Evolutionary conservation across 2,888 invertebrate species (phyloP), one percentile per base, ranked within the genome.

Genomic region (Frankliniella intonsa): DNA sequence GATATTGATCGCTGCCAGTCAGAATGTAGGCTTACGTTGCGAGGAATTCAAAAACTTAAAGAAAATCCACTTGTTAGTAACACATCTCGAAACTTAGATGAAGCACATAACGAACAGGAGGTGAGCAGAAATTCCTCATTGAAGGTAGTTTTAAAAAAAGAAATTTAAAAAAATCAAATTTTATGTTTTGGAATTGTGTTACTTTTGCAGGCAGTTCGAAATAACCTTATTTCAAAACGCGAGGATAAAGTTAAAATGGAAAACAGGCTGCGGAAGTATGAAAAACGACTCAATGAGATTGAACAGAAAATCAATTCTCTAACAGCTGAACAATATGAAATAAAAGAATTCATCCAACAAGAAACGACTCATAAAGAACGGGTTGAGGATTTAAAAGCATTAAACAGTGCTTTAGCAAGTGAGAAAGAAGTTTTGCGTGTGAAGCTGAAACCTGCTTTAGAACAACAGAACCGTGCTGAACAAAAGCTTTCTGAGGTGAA

Each of bases 381-480:
- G 69, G 88, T 89, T 83, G 88, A 89, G 80, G 88, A 90, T 84
- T 86, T 91, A 80, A 89, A 90, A 84, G 85, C 84, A 5, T 87
- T 89, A 81, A 87, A 87, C 81, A 89, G 88, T 81, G 88, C 87
- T 82, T 62, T 84, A 22, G 82, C 82, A 79, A 82, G 82, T n/a
- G 86, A 86, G 83, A 69, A 85, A 17, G 84, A 85, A 12, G 82
- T 83, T 14, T 50, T 86, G 51, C 85, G 84, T 38, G 84, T 84
- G 19, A 84, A 84, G 9, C 83, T 86, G 14, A 86, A 86, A 81
- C 84, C 81, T 38, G 83, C 84, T 49, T 84, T 83, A 11, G 84
- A 85, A 49, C 84, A 85, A 14, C 84, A 86, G 9, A 83, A 85
- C 27, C 82, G 83, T 50, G 83, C 69, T 22, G 69, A 25, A 25